phyloP scores from a whole-genome alignment of 2,797 vertebrate genomes.

The Acanthurus tractus region DNA sequence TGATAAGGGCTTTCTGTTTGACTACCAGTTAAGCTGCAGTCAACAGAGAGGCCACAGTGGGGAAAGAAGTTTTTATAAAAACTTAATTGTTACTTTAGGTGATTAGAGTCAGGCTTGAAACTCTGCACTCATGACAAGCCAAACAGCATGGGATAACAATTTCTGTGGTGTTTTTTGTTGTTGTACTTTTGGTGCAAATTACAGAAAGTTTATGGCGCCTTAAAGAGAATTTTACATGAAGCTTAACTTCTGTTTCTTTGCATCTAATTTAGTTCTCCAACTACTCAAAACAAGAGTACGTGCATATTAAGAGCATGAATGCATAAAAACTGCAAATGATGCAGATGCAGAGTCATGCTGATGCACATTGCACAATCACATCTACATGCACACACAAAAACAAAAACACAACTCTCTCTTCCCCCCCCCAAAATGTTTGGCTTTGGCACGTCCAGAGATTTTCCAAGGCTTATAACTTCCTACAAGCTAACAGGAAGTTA shows the following conservation, averaged over 20 bases:
- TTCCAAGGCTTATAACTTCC: neutral
- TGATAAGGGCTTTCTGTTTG: slow-evolving; percentile 76
- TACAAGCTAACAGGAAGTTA: neutral
- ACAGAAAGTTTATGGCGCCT: neutral
- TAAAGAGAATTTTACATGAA: too few relatives aligned
- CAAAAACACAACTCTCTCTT: neutral
- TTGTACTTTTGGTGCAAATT: neutral
- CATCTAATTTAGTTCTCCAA: neutral
- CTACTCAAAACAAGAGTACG: neutral
- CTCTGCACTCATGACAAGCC: neutral
- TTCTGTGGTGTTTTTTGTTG: slow-evolving; percentile 14
- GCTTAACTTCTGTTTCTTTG: neutral
- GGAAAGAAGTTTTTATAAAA: slow-evolving; percentile 51
- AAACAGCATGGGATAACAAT: neutral
- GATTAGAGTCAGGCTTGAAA: slow-evolving; percentile 18
- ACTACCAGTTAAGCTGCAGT: slow-evolving; percentile 69
- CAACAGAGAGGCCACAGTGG: slow-evolving; percentile 63
- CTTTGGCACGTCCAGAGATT: neutral
- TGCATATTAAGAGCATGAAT: neutral
- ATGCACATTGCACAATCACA: neutral
- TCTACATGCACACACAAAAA: neutral
- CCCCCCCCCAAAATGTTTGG: neutral
- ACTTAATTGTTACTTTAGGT: slow-evolving; percentile 41
- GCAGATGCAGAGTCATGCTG: neutral
- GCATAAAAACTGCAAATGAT: neutral